Percentiles rank a stretch among this genome's conserved stretches.
phyloP scores from a whole-genome alignment of 2,113 vertebrate genomes.

The Patagioenas fasciata region DNA sequence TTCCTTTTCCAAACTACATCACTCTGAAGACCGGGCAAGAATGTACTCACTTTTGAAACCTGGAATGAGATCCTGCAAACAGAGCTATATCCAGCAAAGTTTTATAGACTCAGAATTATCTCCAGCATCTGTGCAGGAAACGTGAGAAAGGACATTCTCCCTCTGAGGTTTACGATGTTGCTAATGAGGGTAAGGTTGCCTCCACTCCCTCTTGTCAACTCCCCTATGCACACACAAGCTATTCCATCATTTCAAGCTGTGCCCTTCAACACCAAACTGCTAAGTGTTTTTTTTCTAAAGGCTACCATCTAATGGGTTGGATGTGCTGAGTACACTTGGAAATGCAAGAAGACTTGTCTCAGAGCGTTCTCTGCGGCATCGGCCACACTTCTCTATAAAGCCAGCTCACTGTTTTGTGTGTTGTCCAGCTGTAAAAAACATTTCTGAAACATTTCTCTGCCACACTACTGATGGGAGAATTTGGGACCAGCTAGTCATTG shows the following conservation, averaged over 20 bases:
- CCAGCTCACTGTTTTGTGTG: neutral
- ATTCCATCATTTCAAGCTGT: neutral
- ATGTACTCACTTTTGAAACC: neutral
- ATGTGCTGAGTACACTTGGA: neutral
- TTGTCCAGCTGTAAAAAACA: neutral
- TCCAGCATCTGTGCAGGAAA: constrained; percentile 55
- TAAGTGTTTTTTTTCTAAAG: neutral
- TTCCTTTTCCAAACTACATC: neutral
- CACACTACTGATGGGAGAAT: neutral
- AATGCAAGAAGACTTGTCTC: neutral
- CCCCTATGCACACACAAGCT: neutral
- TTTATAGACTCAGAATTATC: constrained; percentile 53
- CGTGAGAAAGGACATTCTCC: constrained; percentile 52
- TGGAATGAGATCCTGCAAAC: constrained; percentile 32
- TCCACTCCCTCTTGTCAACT: neutral
- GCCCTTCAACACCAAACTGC: neutral
- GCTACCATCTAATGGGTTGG: neutral
- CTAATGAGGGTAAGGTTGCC: constrained; percentile 51
- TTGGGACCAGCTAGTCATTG: neutral
- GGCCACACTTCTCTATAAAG: neutral
- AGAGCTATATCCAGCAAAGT: constrained; percentile 34
- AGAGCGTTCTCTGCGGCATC: neutral
- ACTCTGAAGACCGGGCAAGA: constrained; percentile 32
- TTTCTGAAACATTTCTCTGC: neutral
- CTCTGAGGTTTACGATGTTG: constrained; percentile 27